These are phyloP conservation scores for Drosophila prolongata DNA, from an alignment of 2,888 invertebrate genomes.

Conservation along the genomic window DNA sequence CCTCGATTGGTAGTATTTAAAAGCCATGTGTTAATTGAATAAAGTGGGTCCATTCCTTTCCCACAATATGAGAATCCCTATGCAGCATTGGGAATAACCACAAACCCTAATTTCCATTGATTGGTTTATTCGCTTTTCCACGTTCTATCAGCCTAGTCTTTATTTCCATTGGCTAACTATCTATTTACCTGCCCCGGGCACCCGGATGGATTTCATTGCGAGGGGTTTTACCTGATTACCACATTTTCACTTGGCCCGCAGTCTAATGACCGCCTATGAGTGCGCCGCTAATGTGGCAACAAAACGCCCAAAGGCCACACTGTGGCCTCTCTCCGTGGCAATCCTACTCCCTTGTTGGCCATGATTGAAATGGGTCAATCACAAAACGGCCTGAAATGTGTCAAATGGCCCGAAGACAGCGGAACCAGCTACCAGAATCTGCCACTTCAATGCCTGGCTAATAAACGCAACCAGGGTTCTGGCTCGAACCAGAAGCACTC, in stretches of 20 bases:
- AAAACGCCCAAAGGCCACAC: slow-evolving; percentile 37
- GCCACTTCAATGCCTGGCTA: slow-evolving; percentile 30
- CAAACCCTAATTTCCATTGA: slow-evolving; percentile 31
- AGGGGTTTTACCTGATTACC: slow-evolving; percentile 18
- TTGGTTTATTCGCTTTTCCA: slow-evolving; percentile 14
- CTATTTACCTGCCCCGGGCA: slow-evolving; percentile 1
- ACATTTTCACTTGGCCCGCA: slow-evolving; percentile 27
- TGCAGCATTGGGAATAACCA: slow-evolving; percentile 1
- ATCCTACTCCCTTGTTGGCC: slow-evolving; percentile 11
- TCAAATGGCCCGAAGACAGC: slow-evolving; percentile 70
- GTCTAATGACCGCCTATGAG: slow-evolving; percentile 44
- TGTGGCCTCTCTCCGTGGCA: background rate
- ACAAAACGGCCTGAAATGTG: slow-evolving; percentile 67
- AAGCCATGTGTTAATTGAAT: slow-evolving; percentile 20
- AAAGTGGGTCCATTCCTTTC: slow-evolving; percentile 11
- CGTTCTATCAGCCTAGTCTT: background rate
- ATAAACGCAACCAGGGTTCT: slow-evolving; percentile 65
- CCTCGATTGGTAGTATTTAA: background rate
- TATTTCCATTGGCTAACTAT: slow-evolving; percentile 18
- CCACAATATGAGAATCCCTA: slow-evolving; percentile 8
- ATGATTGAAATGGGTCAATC: slow-evolving; percentile 75
- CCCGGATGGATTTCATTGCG: slow-evolving; percentile 16
- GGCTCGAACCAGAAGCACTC: slow-evolving; percentile 54
- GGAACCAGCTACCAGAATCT: slow-evolving; percentile 53
- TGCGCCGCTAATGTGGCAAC: slow-evolving; percentile 61